Conservation (phyloP, 2,888 invertebrate genomes). For the Gymnocheta viridis region DNA sequence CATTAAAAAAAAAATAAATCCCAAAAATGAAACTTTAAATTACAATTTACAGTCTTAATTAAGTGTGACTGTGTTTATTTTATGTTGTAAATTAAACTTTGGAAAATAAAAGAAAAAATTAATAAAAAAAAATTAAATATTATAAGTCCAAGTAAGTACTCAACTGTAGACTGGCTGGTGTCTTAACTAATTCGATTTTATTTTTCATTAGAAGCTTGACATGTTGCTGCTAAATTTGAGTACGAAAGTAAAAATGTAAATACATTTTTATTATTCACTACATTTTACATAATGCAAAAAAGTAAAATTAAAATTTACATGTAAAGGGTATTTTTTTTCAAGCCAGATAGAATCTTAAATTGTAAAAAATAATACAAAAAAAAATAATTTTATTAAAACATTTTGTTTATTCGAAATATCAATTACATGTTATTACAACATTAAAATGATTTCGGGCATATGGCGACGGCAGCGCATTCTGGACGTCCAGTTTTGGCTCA, state of each 20-base stretch:
- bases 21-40: background rate
- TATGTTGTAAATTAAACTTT: background rate
- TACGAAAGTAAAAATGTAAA: background rate
- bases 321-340: no score
- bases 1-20: background rate
- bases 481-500: no score
- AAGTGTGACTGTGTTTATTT: conserved; percentile 19
- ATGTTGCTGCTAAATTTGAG: background rate
- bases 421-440: no score
- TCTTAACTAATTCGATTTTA: conserved; percentile 33
- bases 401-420: no score
- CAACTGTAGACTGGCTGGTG: background rate
- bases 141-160: background rate
- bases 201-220: background rate
- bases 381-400: no score
- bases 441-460: no score
- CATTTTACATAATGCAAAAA: background rate
- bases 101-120: background rate
- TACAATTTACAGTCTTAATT: conserved; percentile 10
- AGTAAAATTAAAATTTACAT: background rate
- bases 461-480: no score
- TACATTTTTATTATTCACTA: no score
- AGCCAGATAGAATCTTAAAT: no score
- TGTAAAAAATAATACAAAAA: no score
- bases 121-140: background rate